These are phyloP conservation scores for Caligus rogercresseyi DNA, from an alignment of 1,140 invertebrate genomes.

Conservation along the genomic window DNA sequence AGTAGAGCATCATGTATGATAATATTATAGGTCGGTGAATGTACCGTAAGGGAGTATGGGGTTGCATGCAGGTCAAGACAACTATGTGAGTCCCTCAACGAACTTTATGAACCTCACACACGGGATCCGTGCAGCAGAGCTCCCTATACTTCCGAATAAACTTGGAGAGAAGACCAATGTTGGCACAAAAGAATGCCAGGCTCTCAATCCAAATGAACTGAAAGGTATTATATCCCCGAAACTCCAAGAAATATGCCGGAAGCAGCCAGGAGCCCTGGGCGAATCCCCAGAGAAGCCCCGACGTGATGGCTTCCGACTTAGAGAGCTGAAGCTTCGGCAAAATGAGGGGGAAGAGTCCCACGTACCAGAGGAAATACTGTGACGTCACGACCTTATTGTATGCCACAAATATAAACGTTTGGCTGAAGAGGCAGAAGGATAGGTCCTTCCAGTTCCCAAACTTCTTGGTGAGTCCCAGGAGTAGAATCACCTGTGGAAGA, in stretches of 20 bases:
- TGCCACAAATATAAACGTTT: constrained; percentile 72
- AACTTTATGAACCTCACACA: neutral
- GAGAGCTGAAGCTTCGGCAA: constrained; percentile 32
- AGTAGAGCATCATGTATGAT: too few species aligned
- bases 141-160: constrained; percentile 40
- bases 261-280: constrained; percentile 72
- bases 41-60: too few species aligned
- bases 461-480: constrained; percentile 48
- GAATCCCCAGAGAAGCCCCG: constrained; percentile 45
- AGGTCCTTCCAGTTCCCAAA: constrained; percentile 49
- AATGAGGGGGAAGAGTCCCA: constrained; percentile 62
- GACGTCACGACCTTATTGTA: constrained; percentile 94
- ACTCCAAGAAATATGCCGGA: constrained; percentile 77
- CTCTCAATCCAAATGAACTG: constrained; percentile 55
- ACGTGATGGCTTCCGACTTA: constrained; percentile 27
- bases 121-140: neutral
- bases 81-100: too few species aligned
- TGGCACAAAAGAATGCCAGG: constrained; percentile 53
- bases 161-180: constrained; percentile 49
- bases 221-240: constrained; percentile 62
- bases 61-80: too few species aligned
- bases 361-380: constrained; percentile 95
- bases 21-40: too few species aligned
- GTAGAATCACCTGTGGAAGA: constrained; percentile 50
- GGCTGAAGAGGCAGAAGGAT: constrained; percentile 61